These are phyloP conservation scores for Eucera pruinosa DNA, from an alignment of 2,888 invertebrate genomes.

Conservation along the genomic window DNA sequence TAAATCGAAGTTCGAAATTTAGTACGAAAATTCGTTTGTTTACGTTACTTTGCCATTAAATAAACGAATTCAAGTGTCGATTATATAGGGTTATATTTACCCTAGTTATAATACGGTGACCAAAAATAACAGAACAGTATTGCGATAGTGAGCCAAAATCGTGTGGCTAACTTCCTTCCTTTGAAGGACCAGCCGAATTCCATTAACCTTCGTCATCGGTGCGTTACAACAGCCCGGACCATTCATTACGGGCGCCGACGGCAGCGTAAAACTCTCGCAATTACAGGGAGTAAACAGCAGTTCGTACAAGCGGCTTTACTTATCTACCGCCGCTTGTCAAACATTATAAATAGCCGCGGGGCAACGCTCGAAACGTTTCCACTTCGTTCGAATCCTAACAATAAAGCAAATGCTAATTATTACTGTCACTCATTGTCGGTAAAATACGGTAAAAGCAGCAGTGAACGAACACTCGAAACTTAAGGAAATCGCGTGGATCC, in stretches of 20 bases:
- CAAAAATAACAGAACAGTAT: no score
- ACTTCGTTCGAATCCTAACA: neutral
- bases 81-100: no score
- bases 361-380: constrained; percentile 1
- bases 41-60: no score
- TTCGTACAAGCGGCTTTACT: constrained; percentile 47
- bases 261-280: constrained; percentile 47
- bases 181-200: constrained; percentile 20
- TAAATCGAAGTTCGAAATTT: no score
- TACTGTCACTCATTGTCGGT: no score
- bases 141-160: neutral
- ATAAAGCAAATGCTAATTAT: constrained; percentile 18
- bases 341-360: constrained; percentile 52
- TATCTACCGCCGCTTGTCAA: constrained; percentile 58
- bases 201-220: constrained; percentile 31
- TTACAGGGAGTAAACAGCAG: constrained; percentile 54
- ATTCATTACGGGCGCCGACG: constrained; percentile 50
- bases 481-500: no score
- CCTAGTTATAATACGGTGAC: no score
- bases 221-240: constrained; percentile 30
- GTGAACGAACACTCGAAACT: no score
- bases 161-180: neutral
- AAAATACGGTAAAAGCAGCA: no score
- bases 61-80: no score
- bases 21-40: no score